Percentiles rank a stretch among this genome's conserved stretches.
Evolutionary conservation across 2,797 vertebrate genomes (phyloP).

Genomic region (Trachurus trachurus): DNA sequence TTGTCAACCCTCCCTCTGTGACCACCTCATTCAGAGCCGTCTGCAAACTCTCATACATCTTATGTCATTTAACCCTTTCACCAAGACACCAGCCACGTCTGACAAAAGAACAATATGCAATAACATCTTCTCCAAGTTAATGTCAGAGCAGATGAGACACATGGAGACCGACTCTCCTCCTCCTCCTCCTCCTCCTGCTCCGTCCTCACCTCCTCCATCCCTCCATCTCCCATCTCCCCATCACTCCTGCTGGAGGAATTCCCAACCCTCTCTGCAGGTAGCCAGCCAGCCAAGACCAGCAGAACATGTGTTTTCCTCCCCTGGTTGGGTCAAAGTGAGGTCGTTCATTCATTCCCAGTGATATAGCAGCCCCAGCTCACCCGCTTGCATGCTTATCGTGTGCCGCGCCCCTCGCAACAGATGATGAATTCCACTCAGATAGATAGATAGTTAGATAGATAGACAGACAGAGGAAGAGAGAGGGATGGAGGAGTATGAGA

Average conservation of each 20-base stretch:
- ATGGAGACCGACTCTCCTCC: slow-evolving; percentile 69
- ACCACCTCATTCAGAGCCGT: not conserved
- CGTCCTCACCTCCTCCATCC: slow-evolving; percentile 59
- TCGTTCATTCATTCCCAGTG: slow-evolving; percentile 88
- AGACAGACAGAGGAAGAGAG: slow-evolving; percentile 44
- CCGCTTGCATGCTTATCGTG: slow-evolving; percentile 83
- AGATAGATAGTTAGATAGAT: slow-evolving; percentile 55
- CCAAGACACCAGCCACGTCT: slow-evolving; percentile 38
- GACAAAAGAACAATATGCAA: slow-evolving; percentile 58
- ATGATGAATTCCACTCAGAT: slow-evolving; percentile 86
- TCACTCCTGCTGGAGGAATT: slow-evolving; percentile 89
- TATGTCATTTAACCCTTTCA: slow-evolving; percentile 76
- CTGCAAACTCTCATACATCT: slow-evolving; percentile 21
- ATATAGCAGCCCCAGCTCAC: slow-evolving; percentile 82
- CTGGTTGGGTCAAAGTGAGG: slow-evolving; percentile 89
- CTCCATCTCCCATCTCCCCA: slow-evolving; percentile 65
- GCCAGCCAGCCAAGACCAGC: slow-evolving; percentile 89
- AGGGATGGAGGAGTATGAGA: slow-evolving; percentile 53
- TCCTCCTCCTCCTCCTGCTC: slow-evolving; percentile 50
- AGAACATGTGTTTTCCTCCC: slow-evolving; percentile 93
- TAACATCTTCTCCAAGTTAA: slow-evolving; percentile 72
- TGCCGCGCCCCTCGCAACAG: slow-evolving; percentile 80
- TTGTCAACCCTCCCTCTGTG: not conserved
- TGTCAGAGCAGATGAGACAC: slow-evolving; percentile 70
- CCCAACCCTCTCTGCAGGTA: slow-evolving; percentile 92